Percentiles rank a stretch among this genome's conserved stretches.
Conservation (phyloP, 2,888 invertebrate genomes). For the Caenorhabditis japonica region DNA sequence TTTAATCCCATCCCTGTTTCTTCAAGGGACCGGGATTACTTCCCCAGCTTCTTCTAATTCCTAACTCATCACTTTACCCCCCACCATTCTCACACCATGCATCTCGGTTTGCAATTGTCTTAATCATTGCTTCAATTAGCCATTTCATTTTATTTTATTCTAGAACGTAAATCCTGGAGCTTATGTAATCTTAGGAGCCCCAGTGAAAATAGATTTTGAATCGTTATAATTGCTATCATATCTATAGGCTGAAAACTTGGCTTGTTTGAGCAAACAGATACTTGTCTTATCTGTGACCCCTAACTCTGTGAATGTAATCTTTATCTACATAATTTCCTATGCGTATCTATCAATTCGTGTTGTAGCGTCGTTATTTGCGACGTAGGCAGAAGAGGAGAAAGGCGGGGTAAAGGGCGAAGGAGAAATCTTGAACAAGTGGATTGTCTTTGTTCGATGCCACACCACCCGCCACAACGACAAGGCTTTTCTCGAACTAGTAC, state of each 20-base stretch:
- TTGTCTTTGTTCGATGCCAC: slow-evolving; percentile 49
- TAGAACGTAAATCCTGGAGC: slow-evolving; percentile 4
- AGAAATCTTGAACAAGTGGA: slow-evolving; percentile 47
- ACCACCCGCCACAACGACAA: slow-evolving; percentile 33
- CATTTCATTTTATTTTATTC: slow-evolving; percentile 7
- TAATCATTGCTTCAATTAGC: slow-evolving; percentile 40
- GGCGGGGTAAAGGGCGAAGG: slow-evolving; percentile 32
- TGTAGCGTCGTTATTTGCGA: slow-evolving; percentile 45
- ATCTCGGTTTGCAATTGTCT: slow-evolving; percentile 17
- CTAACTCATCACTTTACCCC: slow-evolving; percentile 22
- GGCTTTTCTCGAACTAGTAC: slow-evolving; percentile 53
- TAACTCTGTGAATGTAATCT: slow-evolving; percentile 3
- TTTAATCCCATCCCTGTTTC: slow-evolving; percentile 49
- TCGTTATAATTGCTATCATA: slow-evolving; percentile 4
- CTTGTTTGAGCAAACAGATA: not conserved
- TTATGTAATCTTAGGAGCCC: slow-evolving; percentile 4
- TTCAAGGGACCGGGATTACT: slow-evolving; percentile 50
- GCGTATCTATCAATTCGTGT: slow-evolving; percentile 17
- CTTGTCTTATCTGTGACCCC: slow-evolving; percentile 1
- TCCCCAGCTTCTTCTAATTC: slow-evolving; percentile 49
- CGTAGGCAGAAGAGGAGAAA: slow-evolving; percentile 12
- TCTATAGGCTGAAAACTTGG: not conserved
- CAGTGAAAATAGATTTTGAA: not conserved
- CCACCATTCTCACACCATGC: slow-evolving; percentile 3
- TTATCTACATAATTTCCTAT: slow-evolving; percentile 33